Evolutionary conservation across 2,797 vertebrate species (phyloP).

Genomic region (Hypotaenidia okinawae): DNA sequence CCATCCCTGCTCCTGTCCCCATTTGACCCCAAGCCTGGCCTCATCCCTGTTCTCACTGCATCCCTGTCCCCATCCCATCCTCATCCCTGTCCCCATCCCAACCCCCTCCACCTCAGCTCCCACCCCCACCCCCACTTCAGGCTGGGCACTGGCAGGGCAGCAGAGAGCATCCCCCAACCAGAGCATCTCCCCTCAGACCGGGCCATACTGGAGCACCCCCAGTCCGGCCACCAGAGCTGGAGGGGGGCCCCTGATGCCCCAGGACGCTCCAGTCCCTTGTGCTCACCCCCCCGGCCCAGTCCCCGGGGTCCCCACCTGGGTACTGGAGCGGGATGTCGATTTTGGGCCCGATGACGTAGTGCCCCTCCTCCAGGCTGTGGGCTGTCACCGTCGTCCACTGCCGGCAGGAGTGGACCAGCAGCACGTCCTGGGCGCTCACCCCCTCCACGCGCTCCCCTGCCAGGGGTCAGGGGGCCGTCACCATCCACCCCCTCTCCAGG

Average conservation of each 20-base stretch:
- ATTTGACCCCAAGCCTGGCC: no score
- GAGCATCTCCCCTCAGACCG: neutral
- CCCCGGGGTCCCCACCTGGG: slow-evolving; percentile 83
- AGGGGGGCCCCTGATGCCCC: neutral
- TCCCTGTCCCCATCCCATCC: no score
- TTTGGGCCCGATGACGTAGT: slow-evolving; percentile 97
- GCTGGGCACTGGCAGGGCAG: rapidly evolving
- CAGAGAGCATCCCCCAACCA: neutral
- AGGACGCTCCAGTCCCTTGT: neutral
- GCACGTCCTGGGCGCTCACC: slow-evolving; percentile 89
- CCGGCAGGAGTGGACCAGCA: slow-evolving; percentile 93
- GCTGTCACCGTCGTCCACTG: slow-evolving; percentile 98
- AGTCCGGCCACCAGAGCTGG: rapidly evolving
- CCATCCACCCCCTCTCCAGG: neutral
- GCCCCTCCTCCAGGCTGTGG: slow-evolving; percentile 95
- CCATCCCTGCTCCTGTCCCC: no score
- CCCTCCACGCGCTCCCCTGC: slow-evolving; percentile 93
- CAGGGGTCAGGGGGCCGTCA: neutral
- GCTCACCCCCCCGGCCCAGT: neutral
- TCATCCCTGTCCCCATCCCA: neutral
- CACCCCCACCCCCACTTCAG: no score
- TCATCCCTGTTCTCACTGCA: no score
- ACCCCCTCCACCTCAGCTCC: neutral
- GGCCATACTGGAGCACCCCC: neutral
- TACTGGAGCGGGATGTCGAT: slow-evolving; percentile 98